Evolutionary conservation across 2,888 invertebrate species (phyloP).

Genomic region (Apotomis capreana): DNA sequence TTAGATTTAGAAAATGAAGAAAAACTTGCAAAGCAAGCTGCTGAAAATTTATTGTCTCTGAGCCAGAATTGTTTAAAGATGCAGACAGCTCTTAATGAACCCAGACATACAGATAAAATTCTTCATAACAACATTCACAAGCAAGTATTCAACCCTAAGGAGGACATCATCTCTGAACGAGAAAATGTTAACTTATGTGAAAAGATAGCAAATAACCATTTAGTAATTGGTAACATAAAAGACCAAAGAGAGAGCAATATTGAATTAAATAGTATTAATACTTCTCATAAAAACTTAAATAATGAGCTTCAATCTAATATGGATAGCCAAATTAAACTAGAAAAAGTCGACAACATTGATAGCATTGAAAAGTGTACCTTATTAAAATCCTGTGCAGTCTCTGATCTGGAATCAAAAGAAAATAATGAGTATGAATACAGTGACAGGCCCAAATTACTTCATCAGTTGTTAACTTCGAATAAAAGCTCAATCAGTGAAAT

Average conservation of each 20-base stretch:
- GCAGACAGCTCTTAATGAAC: constrained; percentile 5
- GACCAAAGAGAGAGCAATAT: background rate
- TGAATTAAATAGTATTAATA: constrained; percentile 16
- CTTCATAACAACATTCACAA: constrained; percentile 30
- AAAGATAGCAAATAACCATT: constrained; percentile 38
- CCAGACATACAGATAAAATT: background rate
- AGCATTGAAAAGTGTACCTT: background rate
- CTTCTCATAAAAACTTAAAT: background rate
- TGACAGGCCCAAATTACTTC: constrained; percentile 17
- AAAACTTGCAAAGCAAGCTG: constrained; percentile 9
- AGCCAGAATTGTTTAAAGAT: constrained; percentile 12
- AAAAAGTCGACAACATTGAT: constrained; percentile 6
- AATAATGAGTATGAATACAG: background rate
- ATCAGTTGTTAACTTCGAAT: constrained; percentile 19
- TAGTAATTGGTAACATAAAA: background rate
- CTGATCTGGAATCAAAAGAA: constrained; percentile 8
- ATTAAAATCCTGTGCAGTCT: background rate
- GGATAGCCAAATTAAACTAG: background rate
- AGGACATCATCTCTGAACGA: background rate
- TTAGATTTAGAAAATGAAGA: constrained; percentile 20
- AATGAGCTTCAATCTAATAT: constrained; percentile 2
- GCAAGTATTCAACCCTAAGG: background rate
- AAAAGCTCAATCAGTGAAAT: constrained; percentile 6
- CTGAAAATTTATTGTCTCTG: constrained; percentile 15
- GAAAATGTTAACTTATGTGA: constrained; percentile 5